These are phyloP conservation scores for Sminthurides bifidus DNA, from an alignment of 1,140 invertebrate genomes.

Conservation along the genomic window DNA sequence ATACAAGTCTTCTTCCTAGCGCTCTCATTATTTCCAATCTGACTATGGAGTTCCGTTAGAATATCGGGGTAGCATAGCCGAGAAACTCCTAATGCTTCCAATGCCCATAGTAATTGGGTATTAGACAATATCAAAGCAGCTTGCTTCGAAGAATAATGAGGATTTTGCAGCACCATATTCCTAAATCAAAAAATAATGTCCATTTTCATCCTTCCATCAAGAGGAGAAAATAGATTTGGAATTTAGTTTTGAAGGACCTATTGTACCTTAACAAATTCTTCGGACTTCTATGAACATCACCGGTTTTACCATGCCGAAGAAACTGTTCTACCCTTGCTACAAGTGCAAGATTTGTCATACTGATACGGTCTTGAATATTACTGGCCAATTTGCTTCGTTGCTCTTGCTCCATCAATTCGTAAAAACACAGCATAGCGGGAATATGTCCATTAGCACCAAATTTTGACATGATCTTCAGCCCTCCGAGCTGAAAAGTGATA, in stretches of 20 bases:
- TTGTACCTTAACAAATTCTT: conserved; percentile 16
- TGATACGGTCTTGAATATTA: conserved; percentile 14
- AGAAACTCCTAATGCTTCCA: conserved; percentile 6
- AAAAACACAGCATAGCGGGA: conserved; percentile 30
- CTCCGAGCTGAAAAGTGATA: conserved; percentile 15
- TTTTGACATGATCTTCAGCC: conserved; percentile 28
- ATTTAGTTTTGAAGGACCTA: neutral
- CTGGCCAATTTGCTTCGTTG: conserved; percentile 19
- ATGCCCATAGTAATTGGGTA: conserved; percentile 25
- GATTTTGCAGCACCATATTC: conserved; percentile 21
- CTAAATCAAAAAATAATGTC: conserved; percentile 8
- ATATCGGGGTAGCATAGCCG: conserved; percentile 20
- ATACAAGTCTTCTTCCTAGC: neutral
- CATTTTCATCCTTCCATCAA: neutral
- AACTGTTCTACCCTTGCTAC: conserved; percentile 24
- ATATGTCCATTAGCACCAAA: conserved; percentile 28
- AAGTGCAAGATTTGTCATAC: conserved; percentile 25
- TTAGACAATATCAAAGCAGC: conserved; percentile 13
- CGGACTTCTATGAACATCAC: conserved; percentile 14
- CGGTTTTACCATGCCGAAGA: conserved; percentile 14
- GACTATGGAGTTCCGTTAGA: conserved; percentile 5
- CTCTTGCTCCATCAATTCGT: conserved; percentile 29
- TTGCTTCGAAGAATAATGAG: conserved; percentile 17
- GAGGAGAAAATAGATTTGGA: neutral
- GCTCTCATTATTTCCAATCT: neutral